Evolutionary conservation across 2,113 vertebrate species (phyloP).

Genomic region (Rhinoderma darwinii): DNA sequence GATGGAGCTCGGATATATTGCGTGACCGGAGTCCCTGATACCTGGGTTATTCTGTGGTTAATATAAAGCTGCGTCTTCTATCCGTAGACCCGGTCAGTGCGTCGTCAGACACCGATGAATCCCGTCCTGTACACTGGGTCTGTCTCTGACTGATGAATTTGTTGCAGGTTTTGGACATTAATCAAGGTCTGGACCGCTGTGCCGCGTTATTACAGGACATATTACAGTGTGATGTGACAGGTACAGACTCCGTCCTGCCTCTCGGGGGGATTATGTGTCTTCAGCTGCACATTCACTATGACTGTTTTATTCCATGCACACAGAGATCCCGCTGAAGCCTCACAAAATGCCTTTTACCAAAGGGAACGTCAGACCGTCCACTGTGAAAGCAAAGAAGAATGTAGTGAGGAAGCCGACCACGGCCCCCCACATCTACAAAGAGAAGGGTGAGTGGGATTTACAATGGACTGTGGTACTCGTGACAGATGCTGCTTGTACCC

Average conservation of each 20-base stretch:
- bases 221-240: conserved; percentile 78
- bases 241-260: conserved; percentile 63
- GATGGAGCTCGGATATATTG: no score
- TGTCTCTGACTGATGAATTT: no score
- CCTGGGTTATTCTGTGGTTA: no score
- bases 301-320: background rate
- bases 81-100: no score
- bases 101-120: no score
- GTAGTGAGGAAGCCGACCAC: conserved; percentile 65
- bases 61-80: no score
- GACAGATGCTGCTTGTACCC: background rate
- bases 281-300: background rate
- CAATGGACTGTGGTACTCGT: background rate
- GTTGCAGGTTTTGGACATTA: conserved; percentile 75
- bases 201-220: conserved; percentile 83
- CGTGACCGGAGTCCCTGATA: no score
- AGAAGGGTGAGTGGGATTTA: conserved; percentile 69
- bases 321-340: conserved; percentile 60
- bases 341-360: conserved; percentile 63
- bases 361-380: conserved; percentile 63
- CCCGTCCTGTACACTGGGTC: no score
- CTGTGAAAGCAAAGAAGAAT: conserved; percentile 73
- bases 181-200: conserved; percentile 83
- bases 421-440: conserved; percentile 66
- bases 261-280: background rate